Evolutionary conservation across 2,888 invertebrate genomes (phyloP), one percentile per base, ranked within the genome.

Genomic region (Lomographa bimaculata): DNA sequence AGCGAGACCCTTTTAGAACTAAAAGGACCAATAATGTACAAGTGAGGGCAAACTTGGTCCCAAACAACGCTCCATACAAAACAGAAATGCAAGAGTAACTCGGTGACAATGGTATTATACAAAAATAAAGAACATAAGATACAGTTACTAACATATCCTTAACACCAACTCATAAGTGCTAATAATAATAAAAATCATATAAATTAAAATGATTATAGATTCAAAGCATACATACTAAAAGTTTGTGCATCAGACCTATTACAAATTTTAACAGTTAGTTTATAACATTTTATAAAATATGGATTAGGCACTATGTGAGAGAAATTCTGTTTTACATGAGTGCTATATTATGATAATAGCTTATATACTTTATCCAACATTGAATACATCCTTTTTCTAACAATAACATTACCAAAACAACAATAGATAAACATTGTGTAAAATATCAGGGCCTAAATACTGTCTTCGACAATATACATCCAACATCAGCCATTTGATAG

Each of bases 21-120:
- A 30, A 48, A 34, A 51, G 26, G 44, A 51, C 49, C 12, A 54
- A 49, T 25, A 36, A 46, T 50, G 50, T 41, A 49, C 50, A 46
- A 43, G 56, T 40, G 50, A 36, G 30, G 50, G 47, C 48, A 54
- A 57, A 51, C 30, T 66, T 66, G 65, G 65, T 64, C 65, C 65
- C 62, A 29, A 42, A 44, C 48, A 43, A 23, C 27, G 27, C 25
- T 36, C 30, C 38, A 30, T 42, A 53, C 28, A 30, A 38, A 41
- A 33, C 32, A 37, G 40, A 57, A 52, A 57, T 58, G 55, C 47
- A 44, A 43, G 19, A 38, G 20, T 28, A 34, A 19, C 29, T 40
- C 20, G 10, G 7, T 25, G 14, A 35, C 20, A 20, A 26, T 9
- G 11, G 8, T 8, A 27, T 14, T 28, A n/a, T n/a, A n/a, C 4